phyloP scores from a whole-genome alignment of 1,140 invertebrate genomes.

The Parapsyche elsis region DNA sequence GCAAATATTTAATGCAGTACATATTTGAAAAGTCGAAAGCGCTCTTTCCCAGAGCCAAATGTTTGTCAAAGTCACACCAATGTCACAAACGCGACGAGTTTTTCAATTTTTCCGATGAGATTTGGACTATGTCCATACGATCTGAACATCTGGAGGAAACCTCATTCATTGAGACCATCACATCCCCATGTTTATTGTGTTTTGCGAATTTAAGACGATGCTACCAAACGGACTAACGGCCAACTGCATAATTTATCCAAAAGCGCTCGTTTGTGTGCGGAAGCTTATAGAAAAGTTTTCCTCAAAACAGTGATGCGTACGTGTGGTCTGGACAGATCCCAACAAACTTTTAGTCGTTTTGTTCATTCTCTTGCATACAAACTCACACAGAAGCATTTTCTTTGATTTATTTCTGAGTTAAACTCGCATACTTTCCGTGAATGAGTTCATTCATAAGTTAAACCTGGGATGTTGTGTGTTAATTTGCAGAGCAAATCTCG shows the following conservation, averaged over 20 bases:
- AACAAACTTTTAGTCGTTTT: no score
- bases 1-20: no score
- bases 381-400: no score
- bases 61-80: no score
- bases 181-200: constrained; percentile 4
- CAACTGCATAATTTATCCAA: constrained; percentile 1
- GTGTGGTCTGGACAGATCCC: no score
- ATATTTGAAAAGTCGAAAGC: neutral
- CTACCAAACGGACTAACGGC: neutral
- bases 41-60: neutral
- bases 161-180: constrained; percentile 7
- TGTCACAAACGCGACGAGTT: no score
- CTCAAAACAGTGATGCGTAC: no score
- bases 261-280: no score
- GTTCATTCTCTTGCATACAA: no score
- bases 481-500: neutral
- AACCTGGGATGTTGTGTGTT: no score
- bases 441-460: constrained; percentile 23
- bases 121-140: neutral
- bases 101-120: neutral
- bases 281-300: no score
- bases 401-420: no score
- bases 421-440: neutral
- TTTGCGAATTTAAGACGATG: constrained; percentile 3
- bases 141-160: constrained; percentile 20